Evolutionary conservation across 1,140 invertebrate species (phyloP), one percentile per base, ranked within the genome.

Genomic region (Drosophila prosaltans): DNA sequence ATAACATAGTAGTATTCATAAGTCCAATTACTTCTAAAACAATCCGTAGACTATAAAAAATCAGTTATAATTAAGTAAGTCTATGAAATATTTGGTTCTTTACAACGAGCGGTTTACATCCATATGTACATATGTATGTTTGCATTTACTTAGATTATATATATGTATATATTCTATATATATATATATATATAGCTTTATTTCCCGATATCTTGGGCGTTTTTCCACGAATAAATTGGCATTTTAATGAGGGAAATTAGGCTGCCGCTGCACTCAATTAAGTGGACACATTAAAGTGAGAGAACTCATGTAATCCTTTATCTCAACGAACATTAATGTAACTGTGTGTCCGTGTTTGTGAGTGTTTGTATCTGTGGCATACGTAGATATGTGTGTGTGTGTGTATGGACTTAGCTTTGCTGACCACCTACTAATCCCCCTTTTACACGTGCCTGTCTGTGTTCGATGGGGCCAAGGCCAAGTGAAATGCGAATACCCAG

Each of bases 371-470:
- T 48, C 2, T 36, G 32, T 36, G 65, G 68, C 59, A 58, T 58
- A 48, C 57, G 62, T 69, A 60, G 62, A 73, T 66, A 41, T 76
- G 51, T 54, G 28, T 30, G 28, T 30, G 28, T 30, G 0, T 60
- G 24, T 59, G 60, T 32, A 6, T 36, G 65, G 21, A 70, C 58
- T 79, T 73, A 79, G 62, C 77, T 61, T 58, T 45, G 59, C 16
- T 64, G 74, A 80, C 74, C 69, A 69, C 74, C 69, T 76, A 73
- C 74, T 80, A 77, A 80, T 73, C 68, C 64, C 45, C 63, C 40
- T 73, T 61, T 80, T 73, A 72, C 70, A 80, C 24, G 55, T 67
- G 60, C 64, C 69, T 70, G 63, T 64, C 71, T 60, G 7, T 57
- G 45, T 66, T 10, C 45, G 45, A 43, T 32, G 30, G 32, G 45